These are phyloP conservation scores for Phylloscopus trochiloides DNA, from an alignment of 2,113 vertebrate genomes.

Conservation along the genomic window DNA sequence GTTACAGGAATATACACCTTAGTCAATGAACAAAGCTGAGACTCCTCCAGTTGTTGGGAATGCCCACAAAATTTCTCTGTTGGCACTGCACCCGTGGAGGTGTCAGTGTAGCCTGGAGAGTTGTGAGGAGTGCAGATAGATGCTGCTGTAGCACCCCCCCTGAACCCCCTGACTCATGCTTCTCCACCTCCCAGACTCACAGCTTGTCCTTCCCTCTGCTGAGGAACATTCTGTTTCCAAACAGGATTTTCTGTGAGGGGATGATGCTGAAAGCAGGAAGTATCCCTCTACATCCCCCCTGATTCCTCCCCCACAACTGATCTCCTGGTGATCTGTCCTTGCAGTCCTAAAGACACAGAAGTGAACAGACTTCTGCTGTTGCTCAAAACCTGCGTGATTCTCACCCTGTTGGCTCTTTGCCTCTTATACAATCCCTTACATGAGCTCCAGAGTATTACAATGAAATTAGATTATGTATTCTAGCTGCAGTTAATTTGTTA, in stretches of 20 bases:
- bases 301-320: neutral
- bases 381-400: neutral
- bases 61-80: neutral
- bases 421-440: neutral
- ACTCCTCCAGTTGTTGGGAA: neutral
- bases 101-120: neutral
- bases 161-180: neutral
- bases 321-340: neutral
- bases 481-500: neutral
- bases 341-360: neutral
- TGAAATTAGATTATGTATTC: neutral
- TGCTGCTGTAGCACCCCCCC: neutral
- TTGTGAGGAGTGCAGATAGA: neutral
- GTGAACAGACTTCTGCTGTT: neutral
- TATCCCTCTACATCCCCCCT: fast-evolving
- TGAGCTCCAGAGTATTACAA: neutral
- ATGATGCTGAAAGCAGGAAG: neutral
- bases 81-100: fast-evolving
- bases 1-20: neutral
- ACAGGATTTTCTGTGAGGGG: neutral
- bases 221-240: neutral
- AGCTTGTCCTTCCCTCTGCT: neutral
- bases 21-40: neutral
- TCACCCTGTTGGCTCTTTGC: neutral
- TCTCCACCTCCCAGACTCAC: neutral